Conservation (phyloP, 2,888 invertebrate species). For the Helleia helle region DNA sequence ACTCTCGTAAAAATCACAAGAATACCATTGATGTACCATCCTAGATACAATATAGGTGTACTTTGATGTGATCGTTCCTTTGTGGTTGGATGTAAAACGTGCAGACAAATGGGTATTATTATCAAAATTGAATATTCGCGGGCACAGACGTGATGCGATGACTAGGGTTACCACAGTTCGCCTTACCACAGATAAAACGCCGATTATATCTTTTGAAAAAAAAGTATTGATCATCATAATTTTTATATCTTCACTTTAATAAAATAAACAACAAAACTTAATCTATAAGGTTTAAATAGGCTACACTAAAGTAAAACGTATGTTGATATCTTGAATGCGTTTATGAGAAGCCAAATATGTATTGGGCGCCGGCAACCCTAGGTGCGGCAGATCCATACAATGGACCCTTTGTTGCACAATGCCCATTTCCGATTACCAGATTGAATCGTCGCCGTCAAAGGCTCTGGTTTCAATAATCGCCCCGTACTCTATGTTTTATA, state of each 20-base stretch:
- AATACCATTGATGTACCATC: no score
- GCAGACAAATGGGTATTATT: conserved; percentile 1
- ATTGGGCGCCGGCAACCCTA: neutral
- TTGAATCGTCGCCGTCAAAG: conserved; percentile 64
- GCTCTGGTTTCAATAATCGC: conserved; percentile 46
- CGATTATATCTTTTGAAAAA: neutral
- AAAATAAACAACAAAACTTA: no score
- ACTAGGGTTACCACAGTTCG: neutral
- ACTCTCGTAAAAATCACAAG: no score
- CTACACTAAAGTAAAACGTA: no score
- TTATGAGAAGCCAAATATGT: neutral
- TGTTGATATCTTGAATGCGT: neutral
- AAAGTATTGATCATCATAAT: no score
- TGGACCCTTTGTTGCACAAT: conserved; percentile 68
- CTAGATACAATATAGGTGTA: no score
- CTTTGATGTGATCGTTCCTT: neutral
- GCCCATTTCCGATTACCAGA: conserved; percentile 73
- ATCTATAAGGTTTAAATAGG: no score
- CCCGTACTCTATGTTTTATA: conserved; percentile 11
- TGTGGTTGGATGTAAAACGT: neutral
- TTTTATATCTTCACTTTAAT: no score
- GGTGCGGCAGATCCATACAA: conserved; percentile 34
- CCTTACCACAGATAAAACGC: neutral
- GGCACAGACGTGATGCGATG: neutral
- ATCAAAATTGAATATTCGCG: conserved; percentile 9